These are phyloP conservation scores for Drosophila pectinifera DNA, from an alignment of 1,140 invertebrate species.

Conservation along the genomic window DNA sequence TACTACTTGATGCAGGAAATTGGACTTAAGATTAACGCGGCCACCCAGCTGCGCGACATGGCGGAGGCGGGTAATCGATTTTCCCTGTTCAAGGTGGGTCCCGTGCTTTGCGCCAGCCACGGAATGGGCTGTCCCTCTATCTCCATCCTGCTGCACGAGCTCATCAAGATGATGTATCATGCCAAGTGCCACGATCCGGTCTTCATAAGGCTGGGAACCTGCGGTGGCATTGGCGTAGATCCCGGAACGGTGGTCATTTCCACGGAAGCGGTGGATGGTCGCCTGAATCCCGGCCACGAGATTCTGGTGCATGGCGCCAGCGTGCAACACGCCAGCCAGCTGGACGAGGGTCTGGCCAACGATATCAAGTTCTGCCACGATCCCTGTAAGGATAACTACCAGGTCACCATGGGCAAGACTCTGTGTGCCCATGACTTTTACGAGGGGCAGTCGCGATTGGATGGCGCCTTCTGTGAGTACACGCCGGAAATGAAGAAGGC, in stretches of 20 bases:
- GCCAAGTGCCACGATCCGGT: conserved; percentile 89
- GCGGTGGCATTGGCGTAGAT: conserved; percentile 90
- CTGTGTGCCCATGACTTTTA: conserved; percentile 98
- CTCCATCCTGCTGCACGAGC: conserved; percentile 91
- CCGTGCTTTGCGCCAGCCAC: conserved; percentile 87
- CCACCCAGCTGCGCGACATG: conserved; percentile 44
- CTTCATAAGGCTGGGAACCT: conserved; percentile 91
- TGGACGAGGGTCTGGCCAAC: conserved; percentile 91
- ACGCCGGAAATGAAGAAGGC: conserved; percentile 93
- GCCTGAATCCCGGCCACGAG: conserved; percentile 87
- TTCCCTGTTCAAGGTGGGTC: conserved; percentile 62
- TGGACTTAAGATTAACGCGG: conserved; percentile 48
- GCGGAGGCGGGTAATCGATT: conserved; percentile 44
- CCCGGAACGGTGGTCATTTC: conserved; percentile 90
- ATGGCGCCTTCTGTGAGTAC: conserved; percentile 98
- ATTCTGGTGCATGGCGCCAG: conserved; percentile 85
- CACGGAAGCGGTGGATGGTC: conserved; percentile 88
- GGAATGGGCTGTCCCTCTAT: conserved; percentile 93
- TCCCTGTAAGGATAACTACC: conserved; percentile 89
- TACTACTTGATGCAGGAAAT: conserved; percentile 57
- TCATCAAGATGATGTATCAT: conserved; percentile 91
- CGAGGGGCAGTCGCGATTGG: conserved; percentile 91
- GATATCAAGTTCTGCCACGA: conserved; percentile 88
- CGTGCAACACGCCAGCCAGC: conserved; percentile 87
- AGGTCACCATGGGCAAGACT: conserved; percentile 94